These are phyloP conservation scores for Oryctes rhinoceros DNA, from an alignment of 1,140 invertebrate genomes.

Conservation along the genomic window DNA sequence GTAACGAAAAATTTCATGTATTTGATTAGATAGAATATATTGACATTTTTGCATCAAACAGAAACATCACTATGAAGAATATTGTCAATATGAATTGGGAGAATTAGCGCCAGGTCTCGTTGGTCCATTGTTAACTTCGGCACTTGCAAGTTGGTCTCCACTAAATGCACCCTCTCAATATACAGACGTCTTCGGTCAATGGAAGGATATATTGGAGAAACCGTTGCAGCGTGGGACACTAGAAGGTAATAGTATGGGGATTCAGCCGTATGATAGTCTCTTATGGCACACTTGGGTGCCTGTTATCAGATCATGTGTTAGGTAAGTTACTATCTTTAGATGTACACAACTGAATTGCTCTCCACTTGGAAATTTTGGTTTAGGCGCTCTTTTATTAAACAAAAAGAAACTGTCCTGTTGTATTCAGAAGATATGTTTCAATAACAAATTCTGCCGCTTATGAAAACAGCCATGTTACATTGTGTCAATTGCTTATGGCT, in stretches of 20 bases:
- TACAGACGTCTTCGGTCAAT: slow-evolving; percentile 74
- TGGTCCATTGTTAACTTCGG: slow-evolving; percentile 72
- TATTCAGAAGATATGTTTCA: no score
- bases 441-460: no score
- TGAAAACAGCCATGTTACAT: no score
- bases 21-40: slow-evolving; percentile 41
- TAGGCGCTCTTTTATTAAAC: neutral
- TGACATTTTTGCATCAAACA: slow-evolving; percentile 47
- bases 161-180: slow-evolving; percentile 71
- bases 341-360: slow-evolving; percentile 23
- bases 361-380: slow-evolving; percentile 16
- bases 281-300: slow-evolving; percentile 94
- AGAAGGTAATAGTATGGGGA: slow-evolving; percentile 64
- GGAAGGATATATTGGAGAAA: slow-evolving; percentile 73
- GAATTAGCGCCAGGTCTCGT: slow-evolving; percentile 73
- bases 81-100: slow-evolving; percentile 68
- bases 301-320: slow-evolving; percentile 73
- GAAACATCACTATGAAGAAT: slow-evolving; percentile 68
- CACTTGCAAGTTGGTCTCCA: slow-evolving; percentile 78
- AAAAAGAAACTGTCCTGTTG: neutral
- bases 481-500: no score
- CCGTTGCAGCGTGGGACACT: slow-evolving; percentile 56
- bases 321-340: slow-evolving; percentile 62
- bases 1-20: slow-evolving; percentile 54
- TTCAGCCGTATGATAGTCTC: slow-evolving; percentile 81